These are phyloP conservation scores for Bubo bubo DNA, from an alignment of 2,113 vertebrate species.

Conservation along the genomic window DNA sequence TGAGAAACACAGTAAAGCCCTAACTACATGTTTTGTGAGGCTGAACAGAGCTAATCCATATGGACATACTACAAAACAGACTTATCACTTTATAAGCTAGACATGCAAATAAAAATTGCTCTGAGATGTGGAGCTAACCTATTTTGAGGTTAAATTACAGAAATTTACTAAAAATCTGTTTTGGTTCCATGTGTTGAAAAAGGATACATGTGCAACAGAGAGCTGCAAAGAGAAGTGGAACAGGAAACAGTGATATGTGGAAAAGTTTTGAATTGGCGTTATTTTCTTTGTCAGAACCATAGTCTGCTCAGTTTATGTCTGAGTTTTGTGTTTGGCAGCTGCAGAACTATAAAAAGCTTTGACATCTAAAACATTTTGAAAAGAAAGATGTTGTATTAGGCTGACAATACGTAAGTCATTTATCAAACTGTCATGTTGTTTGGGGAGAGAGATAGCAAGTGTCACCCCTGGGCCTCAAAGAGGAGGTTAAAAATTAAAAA, in stretches of 20 bases:
- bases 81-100: not conserved
- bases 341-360: slow-evolving; percentile 27
- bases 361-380: slow-evolving; percentile 23
- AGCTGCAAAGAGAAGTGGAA: not conserved
- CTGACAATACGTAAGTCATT: not conserved
- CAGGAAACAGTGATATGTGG: not conserved
- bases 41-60: not conserved
- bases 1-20: not conserved
- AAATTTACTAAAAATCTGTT: not conserved
- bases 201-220: not conserved
- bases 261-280: not conserved
- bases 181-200: not conserved
- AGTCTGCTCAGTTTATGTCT: not conserved
- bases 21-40: not conserved
- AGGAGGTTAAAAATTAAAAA: slow-evolving; percentile 6
- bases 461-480: not conserved
- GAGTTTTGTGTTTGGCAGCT: not conserved
- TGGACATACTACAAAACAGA: not conserved
- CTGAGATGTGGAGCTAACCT: not conserved
- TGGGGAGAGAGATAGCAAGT: not conserved
- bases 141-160: not conserved
- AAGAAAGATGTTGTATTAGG: not conserved
- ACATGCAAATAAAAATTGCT: not conserved
- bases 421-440: slow-evolving; percentile 21
- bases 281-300: not conserved